Base-by-base conservation (phyloP, 2,888 invertebrate species). In the Habroteleia sp. region DNA sequence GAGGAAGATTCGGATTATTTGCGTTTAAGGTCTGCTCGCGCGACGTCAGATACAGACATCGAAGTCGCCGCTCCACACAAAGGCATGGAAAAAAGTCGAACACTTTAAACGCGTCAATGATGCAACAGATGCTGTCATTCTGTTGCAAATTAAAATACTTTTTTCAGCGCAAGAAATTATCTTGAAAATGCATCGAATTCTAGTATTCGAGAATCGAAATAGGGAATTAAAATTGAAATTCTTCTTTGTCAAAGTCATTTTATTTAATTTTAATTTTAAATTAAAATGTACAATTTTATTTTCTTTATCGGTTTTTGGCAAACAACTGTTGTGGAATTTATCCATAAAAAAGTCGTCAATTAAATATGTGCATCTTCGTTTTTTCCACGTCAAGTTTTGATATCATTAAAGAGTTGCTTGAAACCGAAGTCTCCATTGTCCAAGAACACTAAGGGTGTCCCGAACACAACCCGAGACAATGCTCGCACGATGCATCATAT, bases 401-500 rank as follows among this genome's bases (percentile, higher is more conserved):
- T 82, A 83, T 83, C 83, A 85, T 85, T 85, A 83, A 79, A 82
- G 80, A 66, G 78, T 81, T 71, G 79, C 82, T 81, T 81, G 84
- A 81, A 79, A 81, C 82, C 82, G 79, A 81, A 80, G 81, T 80
- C 80, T 77, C 81, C 81, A 80, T 82, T 82, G 82, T 84, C 80
- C 81, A 75, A 79, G 75, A 73, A 78, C 77, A 76, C 68, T 68
- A 48, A 58, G 60, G 60, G 52, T 69, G 60, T 54, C 39, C 31
- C 16, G 63, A 65, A 42, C 42, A 60, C 41, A 52, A 54, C 23
- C 44, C 79, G 80, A 82, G 84, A 85, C 85, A 85, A 85, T 85
- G 81, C 83, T 52, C 78, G 80, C 78, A 80, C 77, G 81, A 79
- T 83, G 85, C 82, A 85, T 85, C 85, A 85, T 85, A 84, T 85